Percentiles rank a stretch among this genome's conserved stretches.
Conservation (phyloP, 1,140 invertebrate genomes). For the Conopomorpha cramerella region DNA sequence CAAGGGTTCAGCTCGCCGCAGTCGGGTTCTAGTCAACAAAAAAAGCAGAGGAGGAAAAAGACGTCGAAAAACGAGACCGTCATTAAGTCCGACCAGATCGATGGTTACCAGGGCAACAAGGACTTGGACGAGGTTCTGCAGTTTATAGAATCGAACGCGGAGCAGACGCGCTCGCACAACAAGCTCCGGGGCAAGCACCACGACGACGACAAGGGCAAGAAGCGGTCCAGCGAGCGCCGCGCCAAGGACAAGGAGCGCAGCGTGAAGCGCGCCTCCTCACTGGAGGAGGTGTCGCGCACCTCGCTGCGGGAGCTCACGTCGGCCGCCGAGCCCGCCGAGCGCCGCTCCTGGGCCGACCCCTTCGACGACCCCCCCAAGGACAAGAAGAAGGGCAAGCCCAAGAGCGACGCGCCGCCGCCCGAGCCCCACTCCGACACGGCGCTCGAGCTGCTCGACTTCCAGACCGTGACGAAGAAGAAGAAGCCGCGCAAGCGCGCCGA, state of each 20-base stretch:
- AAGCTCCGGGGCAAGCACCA: constrained; percentile 18
- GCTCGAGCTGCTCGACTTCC: constrained; percentile 65
- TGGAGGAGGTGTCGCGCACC: constrained; percentile 70
- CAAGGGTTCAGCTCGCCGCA: constrained; percentile 57
- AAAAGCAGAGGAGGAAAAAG: constrained; percentile 62
- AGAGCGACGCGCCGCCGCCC: constrained; percentile 4
- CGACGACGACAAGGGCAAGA: constrained; percentile 46
- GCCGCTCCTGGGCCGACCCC: constrained; percentile 62
- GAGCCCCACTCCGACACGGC: constrained; percentile 20
- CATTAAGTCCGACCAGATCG: constrained; percentile 66
- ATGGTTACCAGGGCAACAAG: constrained; percentile 67
- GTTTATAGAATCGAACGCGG: constrained; percentile 61
- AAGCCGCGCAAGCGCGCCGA: constrained; percentile 66
- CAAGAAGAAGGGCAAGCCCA: not conserved
- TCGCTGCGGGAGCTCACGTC: constrained; percentile 15
- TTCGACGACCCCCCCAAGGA: not conserved
- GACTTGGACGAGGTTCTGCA: constrained; percentile 62
- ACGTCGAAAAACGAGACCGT: constrained; percentile 66
- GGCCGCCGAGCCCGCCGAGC: constrained; percentile 13
- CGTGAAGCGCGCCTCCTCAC: constrained; percentile 69
- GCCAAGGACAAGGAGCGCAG: constrained; percentile 53
- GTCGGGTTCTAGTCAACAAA: constrained; percentile 60
- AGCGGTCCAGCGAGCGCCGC: too few species aligned
- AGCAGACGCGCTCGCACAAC: too few species aligned
- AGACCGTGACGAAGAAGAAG: constrained; percentile 75